These are phyloP conservation scores for Unio pictorum DNA, from an alignment of 2,888 invertebrate species.

Conservation along the genomic window DNA sequence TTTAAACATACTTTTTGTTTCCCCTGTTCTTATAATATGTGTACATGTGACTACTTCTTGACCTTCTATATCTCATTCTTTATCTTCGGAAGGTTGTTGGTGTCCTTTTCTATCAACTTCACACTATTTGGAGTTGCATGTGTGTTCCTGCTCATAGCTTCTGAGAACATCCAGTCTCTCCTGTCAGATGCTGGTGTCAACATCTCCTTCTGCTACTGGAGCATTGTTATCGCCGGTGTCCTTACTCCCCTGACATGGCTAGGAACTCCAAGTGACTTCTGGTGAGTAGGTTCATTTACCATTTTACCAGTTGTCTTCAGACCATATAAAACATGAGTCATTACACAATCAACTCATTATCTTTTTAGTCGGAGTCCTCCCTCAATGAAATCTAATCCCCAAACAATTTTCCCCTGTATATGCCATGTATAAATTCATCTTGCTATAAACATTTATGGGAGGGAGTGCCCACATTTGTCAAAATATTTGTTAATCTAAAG, in stretches of 20 bases:
- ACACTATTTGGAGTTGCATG: constrained; percentile 79
- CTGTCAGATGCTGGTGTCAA: constrained; percentile 74
- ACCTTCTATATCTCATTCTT: background rate
- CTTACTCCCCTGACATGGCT: constrained; percentile 89
- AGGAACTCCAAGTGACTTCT: constrained; percentile 93
- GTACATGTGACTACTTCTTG: too few species aligned
- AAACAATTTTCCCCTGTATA: too few species aligned
- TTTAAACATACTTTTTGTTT: too few species aligned
- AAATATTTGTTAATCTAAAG: too few species aligned
- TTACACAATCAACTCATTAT: background rate
- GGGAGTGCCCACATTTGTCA: too few species aligned
- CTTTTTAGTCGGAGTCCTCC: constrained; percentile 77
- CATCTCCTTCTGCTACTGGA: constrained; percentile 87
- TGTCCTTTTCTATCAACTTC: constrained; percentile 78
- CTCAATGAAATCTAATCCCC: constrained; percentile 72
- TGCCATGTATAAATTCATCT: too few species aligned
- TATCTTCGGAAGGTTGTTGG: constrained; percentile 68
- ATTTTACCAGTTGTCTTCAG: background rate
- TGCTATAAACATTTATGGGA: too few species aligned
- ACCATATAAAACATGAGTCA: background rate
- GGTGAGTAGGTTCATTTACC: constrained; percentile 77
- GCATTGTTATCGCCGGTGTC: constrained; percentile 81
- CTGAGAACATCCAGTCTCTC: constrained; percentile 82
- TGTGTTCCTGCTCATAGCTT: constrained; percentile 79
- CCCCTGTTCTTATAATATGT: too few species aligned